A percentile compares a stretch with the other conserved stretches of the same genome.
These are phyloP conservation scores for Drosophila lini DNA, from an alignment of 1,140 invertebrate species.

Conservation along the genomic window DNA sequence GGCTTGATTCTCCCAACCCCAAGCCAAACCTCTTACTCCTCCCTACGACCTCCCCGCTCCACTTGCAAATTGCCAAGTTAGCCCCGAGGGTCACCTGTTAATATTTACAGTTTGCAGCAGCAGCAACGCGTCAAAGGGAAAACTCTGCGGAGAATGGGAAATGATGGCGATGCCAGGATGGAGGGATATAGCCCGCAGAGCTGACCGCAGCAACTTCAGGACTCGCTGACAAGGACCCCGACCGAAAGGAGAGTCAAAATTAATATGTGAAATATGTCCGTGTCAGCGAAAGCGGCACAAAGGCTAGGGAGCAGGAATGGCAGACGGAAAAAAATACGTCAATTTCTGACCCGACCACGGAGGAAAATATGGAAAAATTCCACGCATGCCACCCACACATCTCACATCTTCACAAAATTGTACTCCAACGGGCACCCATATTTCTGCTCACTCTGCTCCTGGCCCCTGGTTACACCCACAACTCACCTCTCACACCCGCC, in stretches of 20 bases:
- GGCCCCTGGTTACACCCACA: slow-evolving; percentile 28
- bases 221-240: slow-evolving; percentile 13
- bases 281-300: slow-evolving; percentile 5
- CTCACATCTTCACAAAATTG: not conserved
- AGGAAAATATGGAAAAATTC: slow-evolving; percentile 54
- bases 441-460: not conserved
- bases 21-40: not conserved
- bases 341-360: slow-evolving; percentile 31
- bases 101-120: slow-evolving; percentile 33
- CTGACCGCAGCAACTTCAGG: slow-evolving; percentile 31
- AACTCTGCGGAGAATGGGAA: not conserved
- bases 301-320: slow-evolving; percentile 10
- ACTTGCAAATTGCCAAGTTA: slow-evolving; percentile 5
- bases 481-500: not conserved
- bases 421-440: not conserved
- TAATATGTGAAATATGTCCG: slow-evolving; percentile 68
- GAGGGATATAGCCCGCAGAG: slow-evolving; percentile 15
- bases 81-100: slow-evolving; percentile 42
- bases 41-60: not conserved
- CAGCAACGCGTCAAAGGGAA: slow-evolving; percentile 28
- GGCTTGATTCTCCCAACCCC: not conserved
- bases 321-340: not conserved
- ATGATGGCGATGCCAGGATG: not conserved
- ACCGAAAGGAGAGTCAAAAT: slow-evolving; percentile 26
- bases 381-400: slow-evolving; percentile 8